These are phyloP conservation scores for Muntiacus muntjak DNA, from an alignment of 2,113 vertebrate genomes.

Conservation along the genomic window DNA sequence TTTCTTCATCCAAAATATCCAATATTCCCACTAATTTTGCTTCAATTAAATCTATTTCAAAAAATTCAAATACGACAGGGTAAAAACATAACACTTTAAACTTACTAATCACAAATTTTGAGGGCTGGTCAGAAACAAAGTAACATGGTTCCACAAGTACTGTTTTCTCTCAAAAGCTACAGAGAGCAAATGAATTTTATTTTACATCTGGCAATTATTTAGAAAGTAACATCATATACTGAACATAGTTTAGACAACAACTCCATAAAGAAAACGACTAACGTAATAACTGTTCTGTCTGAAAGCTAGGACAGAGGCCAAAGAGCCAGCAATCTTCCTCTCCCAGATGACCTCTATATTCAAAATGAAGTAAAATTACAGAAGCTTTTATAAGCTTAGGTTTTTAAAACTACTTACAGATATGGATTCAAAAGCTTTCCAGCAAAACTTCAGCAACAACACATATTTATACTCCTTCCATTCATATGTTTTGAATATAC, in stretches of 20 bases:
- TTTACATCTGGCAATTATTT: not conserved
- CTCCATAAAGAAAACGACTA: not conserved
- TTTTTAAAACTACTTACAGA: not conserved
- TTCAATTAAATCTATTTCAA: constrained; percentile 93
- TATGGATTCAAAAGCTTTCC: not conserved
- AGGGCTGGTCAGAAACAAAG: not conserved
- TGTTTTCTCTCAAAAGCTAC: not conserved
- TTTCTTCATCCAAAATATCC: constrained; percentile 99
- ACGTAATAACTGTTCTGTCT: not conserved
- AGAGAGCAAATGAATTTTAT: not conserved
- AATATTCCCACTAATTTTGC: constrained; percentile 92
- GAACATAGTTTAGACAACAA: not conserved
- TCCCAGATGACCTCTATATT: not conserved
- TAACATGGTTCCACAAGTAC: not conserved
- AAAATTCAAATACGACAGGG: not conserved
- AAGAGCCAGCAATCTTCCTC: not conserved
- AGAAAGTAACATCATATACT: not conserved
- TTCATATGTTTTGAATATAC: not conserved
- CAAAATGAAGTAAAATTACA: not conserved
- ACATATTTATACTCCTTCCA: not conserved
- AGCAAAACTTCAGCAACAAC: not conserved
- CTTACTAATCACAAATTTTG: not conserved
- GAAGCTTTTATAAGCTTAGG: not conserved
- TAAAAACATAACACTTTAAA: constrained; percentile 31
- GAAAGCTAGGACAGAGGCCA: not conserved